A percentile compares a stretch with the other conserved stretches of the same genome.
Evolutionary conservation across 2,113 vertebrate species (phyloP).

Genomic region (Mustelus asterias): DNA sequence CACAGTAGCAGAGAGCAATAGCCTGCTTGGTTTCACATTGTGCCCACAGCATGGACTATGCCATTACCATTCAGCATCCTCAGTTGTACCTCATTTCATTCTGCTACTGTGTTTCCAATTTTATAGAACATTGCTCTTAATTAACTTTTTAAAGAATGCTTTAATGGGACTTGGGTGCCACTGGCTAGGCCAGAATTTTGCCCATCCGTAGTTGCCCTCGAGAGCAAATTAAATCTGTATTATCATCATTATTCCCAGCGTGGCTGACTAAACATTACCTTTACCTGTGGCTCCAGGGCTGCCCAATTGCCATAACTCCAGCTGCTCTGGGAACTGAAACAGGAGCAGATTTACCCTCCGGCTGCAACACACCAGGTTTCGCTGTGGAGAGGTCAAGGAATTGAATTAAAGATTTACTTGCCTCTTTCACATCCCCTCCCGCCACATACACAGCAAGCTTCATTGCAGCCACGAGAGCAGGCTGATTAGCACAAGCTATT

Average conservation of each 20-base stretch:
- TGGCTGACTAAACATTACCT: neutral
- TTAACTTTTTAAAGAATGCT: neutral
- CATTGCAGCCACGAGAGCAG: neutral
- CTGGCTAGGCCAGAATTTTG: no score
- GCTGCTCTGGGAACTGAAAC: conserved; percentile 81
- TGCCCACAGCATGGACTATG: neutral
- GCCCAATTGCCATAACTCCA: conserved; percentile 89
- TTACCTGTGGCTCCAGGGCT: conserved; percentile 70
- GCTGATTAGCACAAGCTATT: neutral
- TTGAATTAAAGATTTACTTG: neutral
- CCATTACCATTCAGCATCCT: neutral
- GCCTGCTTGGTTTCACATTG: neutral
- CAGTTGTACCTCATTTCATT: neutral
- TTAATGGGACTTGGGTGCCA: no score
- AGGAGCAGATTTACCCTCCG: conserved; percentile 76
- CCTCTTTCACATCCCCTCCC: neutral
- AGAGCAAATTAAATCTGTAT: neutral
- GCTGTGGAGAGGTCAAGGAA: conserved; percentile 51
- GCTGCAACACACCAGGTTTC: conserved; percentile 76
- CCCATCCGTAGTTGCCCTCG: neutral
- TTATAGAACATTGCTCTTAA: neutral
- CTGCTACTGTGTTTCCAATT: neutral
- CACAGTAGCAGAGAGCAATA: neutral
- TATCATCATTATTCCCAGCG: neutral
- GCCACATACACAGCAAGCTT: neutral